Conservation (phyloP, 2,797 vertebrate species). For the Bryconaethiops microstoma region DNA sequence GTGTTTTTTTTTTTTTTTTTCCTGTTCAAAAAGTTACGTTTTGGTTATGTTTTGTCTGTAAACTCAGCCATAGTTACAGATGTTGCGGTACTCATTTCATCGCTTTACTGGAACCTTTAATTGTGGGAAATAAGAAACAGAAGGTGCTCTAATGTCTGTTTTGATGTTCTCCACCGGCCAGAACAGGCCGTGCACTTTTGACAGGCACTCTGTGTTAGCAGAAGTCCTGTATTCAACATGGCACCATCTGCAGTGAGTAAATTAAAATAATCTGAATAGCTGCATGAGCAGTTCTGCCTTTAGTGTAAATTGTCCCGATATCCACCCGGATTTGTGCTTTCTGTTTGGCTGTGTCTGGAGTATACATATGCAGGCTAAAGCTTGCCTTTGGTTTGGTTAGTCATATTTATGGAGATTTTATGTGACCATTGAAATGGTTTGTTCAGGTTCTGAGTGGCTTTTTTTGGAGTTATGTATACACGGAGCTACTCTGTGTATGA, state of each 20-base stretch:
- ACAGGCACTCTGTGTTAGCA: neutral
- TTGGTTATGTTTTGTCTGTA: neutral
- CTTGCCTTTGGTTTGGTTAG: constrained; percentile 8
- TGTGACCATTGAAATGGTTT: constrained; percentile 1
- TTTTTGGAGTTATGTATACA: constrained; percentile 13
- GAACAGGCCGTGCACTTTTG: neutral
- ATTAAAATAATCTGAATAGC: constrained; percentile 6
- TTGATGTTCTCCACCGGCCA: neutral
- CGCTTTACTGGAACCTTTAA: constrained; percentile 12
- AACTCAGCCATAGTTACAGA: constrained; percentile 6
- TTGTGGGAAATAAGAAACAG: constrained; percentile 8
- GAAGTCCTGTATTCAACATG: neutral
- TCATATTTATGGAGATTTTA: constrained; percentile 13
- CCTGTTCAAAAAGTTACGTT: neutral
- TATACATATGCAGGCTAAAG: constrained; percentile 1
- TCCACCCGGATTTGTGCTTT: neutral
- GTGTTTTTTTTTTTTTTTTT: neutral
- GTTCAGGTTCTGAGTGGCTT: neutral
- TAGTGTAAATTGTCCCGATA: neutral
- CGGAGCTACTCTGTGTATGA: neutral
- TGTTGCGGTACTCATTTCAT: neutral
- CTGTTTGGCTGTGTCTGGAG: neutral
- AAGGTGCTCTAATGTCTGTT: neutral
- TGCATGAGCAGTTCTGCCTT: neutral
- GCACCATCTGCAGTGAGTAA: neutral